Evolutionary conservation across 2,113 vertebrate species (phyloP).

Genomic region (Prietella phreatophila): DNA sequence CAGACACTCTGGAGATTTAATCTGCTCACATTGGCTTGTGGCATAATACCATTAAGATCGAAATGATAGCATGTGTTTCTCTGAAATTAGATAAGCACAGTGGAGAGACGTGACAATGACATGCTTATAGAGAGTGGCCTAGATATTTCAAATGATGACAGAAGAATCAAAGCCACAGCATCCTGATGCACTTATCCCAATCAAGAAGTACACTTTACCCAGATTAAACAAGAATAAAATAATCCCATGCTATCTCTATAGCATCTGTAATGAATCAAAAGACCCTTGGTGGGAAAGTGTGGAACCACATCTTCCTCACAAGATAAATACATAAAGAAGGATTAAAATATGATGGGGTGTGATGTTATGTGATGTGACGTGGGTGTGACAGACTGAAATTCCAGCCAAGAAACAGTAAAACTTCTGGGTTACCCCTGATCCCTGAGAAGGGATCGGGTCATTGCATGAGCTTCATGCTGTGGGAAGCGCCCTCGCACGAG

Average conservation of each 20-base stretch:
- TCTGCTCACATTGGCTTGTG: conserved; percentile 34
- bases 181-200: neutral
- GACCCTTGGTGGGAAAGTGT: neutral
- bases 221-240: neutral
- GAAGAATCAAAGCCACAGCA: neutral
- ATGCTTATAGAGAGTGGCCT: conserved; percentile 17
- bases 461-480: too few relatives aligned
- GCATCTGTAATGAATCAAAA: neutral
- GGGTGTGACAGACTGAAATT: too few relatives aligned
- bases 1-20: conserved; percentile 47
- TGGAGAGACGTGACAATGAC: conserved; percentile 15
- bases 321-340: neutral
- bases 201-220: neutral
- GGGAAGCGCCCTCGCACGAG: too few relatives aligned
- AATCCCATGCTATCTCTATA: neutral
- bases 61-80: conserved; percentile 31
- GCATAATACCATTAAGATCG: conserved; percentile 45
- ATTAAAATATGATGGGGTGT: neutral
- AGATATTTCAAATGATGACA: neutral
- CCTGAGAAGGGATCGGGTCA: too few relatives aligned
- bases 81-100: conserved; percentile 43
- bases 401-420: too few relatives aligned
- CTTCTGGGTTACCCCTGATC: too few relatives aligned
- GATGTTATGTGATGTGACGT: neutral
- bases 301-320: neutral